phyloP scores from a whole-genome alignment of 2,797 vertebrate species.

The Sebastes oblongus region DNA sequence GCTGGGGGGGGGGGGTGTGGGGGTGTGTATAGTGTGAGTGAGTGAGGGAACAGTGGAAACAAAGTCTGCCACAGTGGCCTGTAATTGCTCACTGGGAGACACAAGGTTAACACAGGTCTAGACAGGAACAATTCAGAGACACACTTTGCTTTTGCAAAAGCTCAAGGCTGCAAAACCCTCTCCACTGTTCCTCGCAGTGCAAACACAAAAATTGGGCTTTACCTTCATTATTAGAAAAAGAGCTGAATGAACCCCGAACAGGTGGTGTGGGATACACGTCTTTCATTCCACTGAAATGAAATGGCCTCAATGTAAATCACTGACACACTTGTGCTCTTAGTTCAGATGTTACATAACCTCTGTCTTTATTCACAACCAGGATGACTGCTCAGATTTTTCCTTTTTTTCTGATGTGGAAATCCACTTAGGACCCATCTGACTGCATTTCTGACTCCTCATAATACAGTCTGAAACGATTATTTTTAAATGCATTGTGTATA shows the following conservation, averaged over 20 bases:
- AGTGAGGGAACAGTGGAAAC: neutral
- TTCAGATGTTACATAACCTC: neutral
- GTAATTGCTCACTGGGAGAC: constrained; percentile 56
- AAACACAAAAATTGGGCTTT: constrained; percentile 46
- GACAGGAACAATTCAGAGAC: constrained; percentile 44
- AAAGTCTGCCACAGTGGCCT: constrained; percentile 17
- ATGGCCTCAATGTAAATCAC: constrained; percentile 8
- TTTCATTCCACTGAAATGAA: constrained; percentile 50
- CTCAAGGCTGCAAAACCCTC: constrained; percentile 48
- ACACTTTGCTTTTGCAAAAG: constrained; percentile 34
- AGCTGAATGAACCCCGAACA: constrained; percentile 22
- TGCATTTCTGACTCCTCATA: neutral
- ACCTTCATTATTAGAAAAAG: constrained; percentile 14
- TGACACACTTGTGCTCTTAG: neutral
- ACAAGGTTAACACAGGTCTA: constrained; percentile 61
- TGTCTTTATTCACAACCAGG: neutral
- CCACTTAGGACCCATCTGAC: neutral
- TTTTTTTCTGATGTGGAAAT: neutral
- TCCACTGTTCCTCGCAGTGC: constrained; percentile 12
- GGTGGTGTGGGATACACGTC: neutral
- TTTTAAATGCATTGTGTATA: neutral
- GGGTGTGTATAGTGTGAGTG: neutral
- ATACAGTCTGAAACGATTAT: neutral
- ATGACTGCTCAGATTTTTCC: neutral
- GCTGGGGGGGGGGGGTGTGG: rapidly evolving